These are phyloP conservation scores for Neocrepidodera transversa DNA, from an alignment of 2,888 invertebrate genomes.

Conservation along the genomic window DNA sequence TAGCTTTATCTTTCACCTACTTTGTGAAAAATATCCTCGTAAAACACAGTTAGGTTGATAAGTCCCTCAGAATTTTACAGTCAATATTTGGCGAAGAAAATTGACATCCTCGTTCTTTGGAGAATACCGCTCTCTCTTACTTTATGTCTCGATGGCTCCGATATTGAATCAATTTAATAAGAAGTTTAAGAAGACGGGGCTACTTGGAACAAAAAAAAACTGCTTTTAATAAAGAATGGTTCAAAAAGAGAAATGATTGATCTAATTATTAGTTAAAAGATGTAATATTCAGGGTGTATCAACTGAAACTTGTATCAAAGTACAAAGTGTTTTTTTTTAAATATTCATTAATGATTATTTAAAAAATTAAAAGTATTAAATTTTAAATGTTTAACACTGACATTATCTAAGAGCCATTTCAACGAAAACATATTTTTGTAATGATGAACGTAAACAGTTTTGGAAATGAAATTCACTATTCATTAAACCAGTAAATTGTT, in stretches of 20 bases:
- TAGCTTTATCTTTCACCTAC: conserved; percentile 19
- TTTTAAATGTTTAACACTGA: no score
- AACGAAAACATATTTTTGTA: no score
- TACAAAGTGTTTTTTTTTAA: no score
- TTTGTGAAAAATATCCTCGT: conserved; percentile 22
- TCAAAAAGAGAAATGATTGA: no score
- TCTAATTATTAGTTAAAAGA: no score
- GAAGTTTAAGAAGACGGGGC: not conserved
- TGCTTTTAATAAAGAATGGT: not conserved
- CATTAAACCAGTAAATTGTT: conserved; percentile 16
- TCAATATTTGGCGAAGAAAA: conserved; percentile 35
- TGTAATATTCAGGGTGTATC: no score
- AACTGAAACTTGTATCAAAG: no score
- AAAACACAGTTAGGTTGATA: conserved; percentile 24
- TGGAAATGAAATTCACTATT: conserved; percentile 16
- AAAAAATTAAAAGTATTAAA: no score
- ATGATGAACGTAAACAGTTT: conserved; percentile 7
- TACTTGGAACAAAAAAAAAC: not conserved
- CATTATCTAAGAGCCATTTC: no score
- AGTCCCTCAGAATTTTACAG: conserved; percentile 27
- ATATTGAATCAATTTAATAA: conserved; percentile 8
- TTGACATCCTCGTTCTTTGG: conserved; percentile 30
- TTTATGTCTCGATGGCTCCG: conserved; percentile 19
- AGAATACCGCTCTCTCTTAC: not conserved
- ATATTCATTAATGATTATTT: no score